Percentiles rank a stretch among this genome's conserved stretches.
Conservation (phyloP, 1,140 invertebrate genomes). For the Drosophila sp. region DNA sequence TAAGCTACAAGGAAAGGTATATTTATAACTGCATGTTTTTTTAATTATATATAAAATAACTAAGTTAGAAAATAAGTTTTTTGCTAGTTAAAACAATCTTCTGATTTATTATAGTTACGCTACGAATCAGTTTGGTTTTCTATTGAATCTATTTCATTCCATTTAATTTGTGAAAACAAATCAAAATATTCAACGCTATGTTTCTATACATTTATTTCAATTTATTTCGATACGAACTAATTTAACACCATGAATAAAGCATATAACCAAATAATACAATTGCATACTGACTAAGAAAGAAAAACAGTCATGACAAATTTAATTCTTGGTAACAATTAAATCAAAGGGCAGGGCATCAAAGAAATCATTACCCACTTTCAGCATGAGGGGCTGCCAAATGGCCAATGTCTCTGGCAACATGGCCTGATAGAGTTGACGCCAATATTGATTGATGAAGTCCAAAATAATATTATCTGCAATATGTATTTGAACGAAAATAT, state of each 20-base stretch:
- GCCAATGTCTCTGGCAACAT: conserved; percentile 74
- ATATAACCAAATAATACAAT: conserved; percentile 9
- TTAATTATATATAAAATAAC: too few species aligned
- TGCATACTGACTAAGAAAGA: too few species aligned
- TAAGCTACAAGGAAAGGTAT: too few species aligned
- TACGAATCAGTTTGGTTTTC: too few species aligned
- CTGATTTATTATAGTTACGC: too few species aligned
- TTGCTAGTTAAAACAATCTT: too few species aligned
- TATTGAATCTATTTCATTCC: too few species aligned
- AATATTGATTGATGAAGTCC: conserved; percentile 82
- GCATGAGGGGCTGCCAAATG: conserved; percentile 70
- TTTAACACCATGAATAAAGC: conserved; percentile 51
- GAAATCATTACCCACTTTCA: conserved; percentile 73
- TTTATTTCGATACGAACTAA: conserved; percentile 68
- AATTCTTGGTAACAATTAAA: conserved; percentile 65
- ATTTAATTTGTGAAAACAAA: too few species aligned
- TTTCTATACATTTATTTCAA: not conserved
- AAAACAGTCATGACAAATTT: not conserved
- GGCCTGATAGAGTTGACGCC: conserved; percentile 71
- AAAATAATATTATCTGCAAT: conserved; percentile 74
- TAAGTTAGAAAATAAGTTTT: too few species aligned
- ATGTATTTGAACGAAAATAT: too few species aligned
- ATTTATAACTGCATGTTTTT: too few species aligned
- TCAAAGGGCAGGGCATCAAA: conserved; percentile 74
- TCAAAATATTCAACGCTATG: too few species aligned